Evolutionary conservation across 2,888 invertebrate species (phyloP), one percentile per base, ranked within the genome.

Genomic region (Platycnemis pennipes): DNA sequence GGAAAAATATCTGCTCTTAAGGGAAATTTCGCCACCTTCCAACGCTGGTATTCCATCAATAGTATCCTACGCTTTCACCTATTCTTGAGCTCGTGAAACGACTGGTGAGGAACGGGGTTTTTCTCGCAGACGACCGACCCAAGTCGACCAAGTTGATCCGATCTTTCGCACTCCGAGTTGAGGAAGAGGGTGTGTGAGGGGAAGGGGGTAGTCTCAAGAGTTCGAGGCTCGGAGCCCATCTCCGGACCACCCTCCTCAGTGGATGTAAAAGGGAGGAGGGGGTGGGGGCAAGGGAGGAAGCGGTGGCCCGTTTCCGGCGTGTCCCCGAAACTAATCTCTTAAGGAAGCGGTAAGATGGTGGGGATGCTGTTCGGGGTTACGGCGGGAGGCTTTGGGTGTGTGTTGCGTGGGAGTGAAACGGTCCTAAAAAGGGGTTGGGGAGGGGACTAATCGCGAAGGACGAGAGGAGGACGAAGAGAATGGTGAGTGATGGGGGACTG

Each of bases 221-320:
- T 63, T 26, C n/a, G 63, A 4, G 26, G 63, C 63, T 26, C 63
- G 7, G 26, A 16, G 11, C 49, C 49, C 19, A 49, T 49, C 49
- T 49, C 49, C 11, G n/a, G n/a, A n/a, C n/a, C n/a, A 63, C 63
- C n/a, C 63, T 5, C 63, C 5, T n/a, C 63, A n/a, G n/a, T 63
- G 63, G 63, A 63, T 63, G 63, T 63, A 63, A 63, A 53, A n/a
- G 63, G 63, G 63, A 26, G 87, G 44, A 19, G 45, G 22, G 7
- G 7, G 7, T 8, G 87, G 45, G 44, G 44, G 26, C 1, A 45
- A 22, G 87, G 26, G 87, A n/a, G n/a, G 87, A 45, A 45, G 87
- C 22, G 87, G 45, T 87, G 87, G 87, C 87, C 87, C 26, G 87
- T 87, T 87, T 87, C 87, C 87, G 87, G 87, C 46, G 87, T 87